Conservation (phyloP, 2,888 invertebrate species). For the Leptodirus hochenwartii region DNA sequence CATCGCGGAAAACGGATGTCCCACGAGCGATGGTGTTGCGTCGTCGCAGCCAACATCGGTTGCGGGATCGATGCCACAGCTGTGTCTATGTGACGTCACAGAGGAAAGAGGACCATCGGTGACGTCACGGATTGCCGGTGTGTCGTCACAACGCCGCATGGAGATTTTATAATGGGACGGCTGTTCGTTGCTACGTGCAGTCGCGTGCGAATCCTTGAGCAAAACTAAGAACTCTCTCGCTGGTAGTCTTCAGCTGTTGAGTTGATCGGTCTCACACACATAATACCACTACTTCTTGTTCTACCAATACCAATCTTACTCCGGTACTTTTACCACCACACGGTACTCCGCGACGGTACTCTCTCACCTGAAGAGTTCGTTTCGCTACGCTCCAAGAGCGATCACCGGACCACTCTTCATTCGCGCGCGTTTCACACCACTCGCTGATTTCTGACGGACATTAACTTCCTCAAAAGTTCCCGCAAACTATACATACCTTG, state of each 20-base stretch:
- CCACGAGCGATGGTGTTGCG: too few relatives aligned
- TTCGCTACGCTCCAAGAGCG: neutral
- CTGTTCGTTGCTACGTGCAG: slow-evolving; percentile 23
- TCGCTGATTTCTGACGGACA: too few relatives aligned
- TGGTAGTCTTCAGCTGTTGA: neutral
- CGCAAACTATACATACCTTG: too few relatives aligned
- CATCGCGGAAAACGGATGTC: too few relatives aligned
- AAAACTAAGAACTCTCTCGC: slow-evolving; percentile 9
- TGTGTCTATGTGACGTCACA: slow-evolving; percentile 25
- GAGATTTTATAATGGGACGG: slow-evolving; percentile 26
- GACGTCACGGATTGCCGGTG: slow-evolving; percentile 20
- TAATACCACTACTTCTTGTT: too few relatives aligned
- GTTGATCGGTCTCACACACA: neutral
- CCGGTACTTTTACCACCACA: slow-evolving; percentile 3
- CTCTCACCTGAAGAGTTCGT: neutral
- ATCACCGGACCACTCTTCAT: too few relatives aligned
- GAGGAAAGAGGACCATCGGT: slow-evolving; percentile 15
- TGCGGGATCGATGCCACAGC: slow-evolving; percentile 20
- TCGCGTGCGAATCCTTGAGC: slow-evolving; percentile 17
- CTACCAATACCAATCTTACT: too few relatives aligned
- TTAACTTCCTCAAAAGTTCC: too few relatives aligned
- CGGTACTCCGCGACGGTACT: neutral
- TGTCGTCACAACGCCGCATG: slow-evolving; percentile 22
- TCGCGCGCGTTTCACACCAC: too few relatives aligned
- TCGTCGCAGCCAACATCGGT: too few relatives aligned